Evolutionary conservation across 2,888 invertebrate genomes (phyloP).

Genomic region (Lobophora halterata): DNA sequence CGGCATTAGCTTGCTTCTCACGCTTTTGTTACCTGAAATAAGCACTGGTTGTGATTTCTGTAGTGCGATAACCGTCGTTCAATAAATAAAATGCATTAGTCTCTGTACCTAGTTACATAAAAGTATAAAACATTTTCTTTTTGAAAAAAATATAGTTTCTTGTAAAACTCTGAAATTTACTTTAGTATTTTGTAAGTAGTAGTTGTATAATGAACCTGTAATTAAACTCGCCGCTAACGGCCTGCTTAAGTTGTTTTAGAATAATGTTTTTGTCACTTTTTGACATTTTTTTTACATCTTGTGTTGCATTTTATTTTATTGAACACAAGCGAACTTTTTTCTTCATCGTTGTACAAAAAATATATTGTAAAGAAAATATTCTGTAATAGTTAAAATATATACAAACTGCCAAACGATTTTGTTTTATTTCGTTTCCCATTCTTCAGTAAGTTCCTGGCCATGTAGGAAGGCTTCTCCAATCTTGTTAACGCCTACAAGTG

Average conservation of each 20-base stretch:
- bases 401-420: constrained; percentile 66
- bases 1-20: constrained; percentile 10
- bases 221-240: constrained; percentile 38
- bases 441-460: not conserved
- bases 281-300: constrained; percentile 53
- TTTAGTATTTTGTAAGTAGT: constrained; percentile 29
- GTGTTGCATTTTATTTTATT: constrained; percentile 75
- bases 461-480: not conserved
- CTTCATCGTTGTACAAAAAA: constrained; percentile 68
- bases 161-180: constrained; percentile 4
- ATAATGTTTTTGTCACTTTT: constrained; percentile 56
- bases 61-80: constrained; percentile 8
- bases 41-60: constrained; percentile 8
- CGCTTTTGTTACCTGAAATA: constrained; percentile 9
- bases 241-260: constrained; percentile 42
- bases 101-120: too few relatives aligned
- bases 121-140: not conserved
- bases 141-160: constrained; percentile 3
- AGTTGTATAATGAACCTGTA: constrained; percentile 35
- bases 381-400: constrained; percentile 71
- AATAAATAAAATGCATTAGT: constrained; percentile 24
- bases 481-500: too few relatives aligned
- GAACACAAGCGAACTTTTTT: constrained; percentile 64
- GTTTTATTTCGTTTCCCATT: constrained; percentile 33
- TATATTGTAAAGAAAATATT: constrained; percentile 71